Conservation (phyloP, 1,140 invertebrate genomes). For the Ladona fulva region DNA sequence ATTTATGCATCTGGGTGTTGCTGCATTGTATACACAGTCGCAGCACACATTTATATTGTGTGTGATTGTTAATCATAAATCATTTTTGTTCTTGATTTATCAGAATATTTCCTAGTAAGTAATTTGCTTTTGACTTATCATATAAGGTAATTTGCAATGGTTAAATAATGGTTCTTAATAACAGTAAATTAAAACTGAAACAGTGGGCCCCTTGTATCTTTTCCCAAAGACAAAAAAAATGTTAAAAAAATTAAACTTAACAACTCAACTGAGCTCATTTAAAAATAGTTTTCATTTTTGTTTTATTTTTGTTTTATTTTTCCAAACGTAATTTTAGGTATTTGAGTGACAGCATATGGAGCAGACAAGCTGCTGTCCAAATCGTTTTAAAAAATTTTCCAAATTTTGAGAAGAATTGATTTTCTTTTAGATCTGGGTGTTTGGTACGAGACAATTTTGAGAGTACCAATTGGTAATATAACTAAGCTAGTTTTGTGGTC, state of each 20-base stretch:
- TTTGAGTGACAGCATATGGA: constrained; percentile 16
- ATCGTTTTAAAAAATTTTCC: not conserved
- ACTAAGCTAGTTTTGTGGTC: constrained; percentile 11
- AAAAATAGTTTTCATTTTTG: constrained; percentile 16
- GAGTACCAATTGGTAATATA: constrained; percentile 7
- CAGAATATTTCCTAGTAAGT: constrained; percentile 13
- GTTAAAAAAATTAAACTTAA: constrained; percentile 11
- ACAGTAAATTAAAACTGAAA: constrained; percentile 13
- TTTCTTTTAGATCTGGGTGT: constrained; percentile 3
- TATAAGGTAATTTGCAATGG: constrained; percentile 12
- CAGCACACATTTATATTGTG: constrained; percentile 11
- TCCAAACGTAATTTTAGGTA: constrained; percentile 15
- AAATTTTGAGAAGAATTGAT: not conserved
- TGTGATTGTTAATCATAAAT: constrained; percentile 13
- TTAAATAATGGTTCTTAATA: constrained; percentile 12
- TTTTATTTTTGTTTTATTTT: constrained; percentile 16
- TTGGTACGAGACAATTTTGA: constrained; percentile 10
- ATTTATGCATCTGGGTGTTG: constrained; percentile 10
- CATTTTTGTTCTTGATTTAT: constrained; percentile 16
- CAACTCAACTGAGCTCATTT: constrained; percentile 15
- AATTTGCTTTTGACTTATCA: constrained; percentile 16
- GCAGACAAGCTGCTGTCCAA: constrained; percentile 15
- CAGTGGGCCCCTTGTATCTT: constrained; percentile 15
- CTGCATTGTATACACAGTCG: constrained; percentile 11
- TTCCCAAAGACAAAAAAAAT: constrained; percentile 11